phyloP scores from a whole-genome alignment of 2,888 invertebrate species.

The Leptothorax acervorum region DNA sequence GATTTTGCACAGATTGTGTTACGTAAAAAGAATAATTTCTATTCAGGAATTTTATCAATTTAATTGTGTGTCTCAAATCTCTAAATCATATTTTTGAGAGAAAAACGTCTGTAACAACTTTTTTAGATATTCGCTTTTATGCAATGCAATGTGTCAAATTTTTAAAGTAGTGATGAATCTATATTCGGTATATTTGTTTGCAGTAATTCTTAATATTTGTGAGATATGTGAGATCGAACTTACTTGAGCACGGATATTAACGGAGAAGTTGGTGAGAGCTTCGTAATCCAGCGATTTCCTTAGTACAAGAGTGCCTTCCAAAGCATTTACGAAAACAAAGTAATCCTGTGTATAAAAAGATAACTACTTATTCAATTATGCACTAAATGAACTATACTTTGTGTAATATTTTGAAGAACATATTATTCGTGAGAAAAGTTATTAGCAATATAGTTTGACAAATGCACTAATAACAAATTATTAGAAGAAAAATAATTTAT shows the following conservation, averaged over 20 bases:
- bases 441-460: neutral
- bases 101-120: neutral
- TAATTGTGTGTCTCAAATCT: neutral
- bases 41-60: neutral
- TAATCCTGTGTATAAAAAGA: slow-evolving; percentile 87
- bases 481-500: neutral
- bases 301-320: slow-evolving; percentile 94
- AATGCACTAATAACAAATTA: neutral
- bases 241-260: slow-evolving; percentile 89
- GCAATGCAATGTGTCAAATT: neutral
- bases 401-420: neutral
- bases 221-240: slow-evolving; percentile 51
- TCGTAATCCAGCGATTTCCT: slow-evolving; percentile 94
- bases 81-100: neutral
- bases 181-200: neutral
- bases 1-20: neutral
- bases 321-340: slow-evolving; percentile 93
- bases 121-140: neutral
- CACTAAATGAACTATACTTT: neutral
- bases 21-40: neutral
- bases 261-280: slow-evolving; percentile 91
- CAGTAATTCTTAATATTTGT: neutral
- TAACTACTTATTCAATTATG: neutral
- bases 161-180: neutral
- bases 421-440: neutral